Conservation (phyloP, 2,797 vertebrate species). For the Fringilla coelebs region DNA sequence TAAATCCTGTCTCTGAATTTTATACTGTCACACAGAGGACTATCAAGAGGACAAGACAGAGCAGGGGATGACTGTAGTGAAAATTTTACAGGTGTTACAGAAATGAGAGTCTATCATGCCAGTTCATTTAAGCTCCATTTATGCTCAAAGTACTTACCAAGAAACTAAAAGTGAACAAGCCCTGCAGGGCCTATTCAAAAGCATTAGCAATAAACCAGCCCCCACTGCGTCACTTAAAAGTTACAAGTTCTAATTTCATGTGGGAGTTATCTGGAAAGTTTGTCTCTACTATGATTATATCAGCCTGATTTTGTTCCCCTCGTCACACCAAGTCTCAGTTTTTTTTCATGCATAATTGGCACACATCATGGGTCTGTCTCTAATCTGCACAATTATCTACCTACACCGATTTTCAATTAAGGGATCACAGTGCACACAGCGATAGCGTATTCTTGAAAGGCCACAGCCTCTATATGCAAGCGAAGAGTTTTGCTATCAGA, state of each 20-base stretch:
- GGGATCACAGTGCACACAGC: neutral
- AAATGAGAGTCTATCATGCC: neutral
- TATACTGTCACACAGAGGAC: neutral
- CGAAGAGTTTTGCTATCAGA: slow-evolving; percentile 48
- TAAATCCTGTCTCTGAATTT: neutral
- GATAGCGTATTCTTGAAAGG: slow-evolving; percentile 17
- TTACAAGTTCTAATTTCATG: slow-evolving; percentile 32
- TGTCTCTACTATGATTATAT: slow-evolving; percentile 21
- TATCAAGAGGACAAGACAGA: neutral
- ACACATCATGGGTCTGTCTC: neutral
- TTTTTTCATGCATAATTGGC: neutral
- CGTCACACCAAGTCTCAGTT: neutral
- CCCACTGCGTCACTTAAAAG: slow-evolving; percentile 43
- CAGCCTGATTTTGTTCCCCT: neutral
- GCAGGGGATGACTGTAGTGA: neutral
- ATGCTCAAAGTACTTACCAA: slow-evolving; percentile 28
- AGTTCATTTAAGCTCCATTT: slow-evolving; percentile 35
- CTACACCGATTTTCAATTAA: slow-evolving; percentile 52
- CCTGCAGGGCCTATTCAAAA: slow-evolving; percentile 25
- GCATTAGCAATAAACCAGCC: slow-evolving; percentile 2
- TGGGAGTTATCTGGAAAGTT: slow-evolving; percentile 29
- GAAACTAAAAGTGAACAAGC: slow-evolving; percentile 32
- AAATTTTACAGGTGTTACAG: slow-evolving; percentile 38
- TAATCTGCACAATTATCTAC: slow-evolving; percentile 46
- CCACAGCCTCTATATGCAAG: slow-evolving; percentile 5